Evolutionary conservation across 1,140 invertebrate genomes (phyloP), one percentile per base, ranked within the genome.

Genomic region (Plodia interpunctella): DNA sequence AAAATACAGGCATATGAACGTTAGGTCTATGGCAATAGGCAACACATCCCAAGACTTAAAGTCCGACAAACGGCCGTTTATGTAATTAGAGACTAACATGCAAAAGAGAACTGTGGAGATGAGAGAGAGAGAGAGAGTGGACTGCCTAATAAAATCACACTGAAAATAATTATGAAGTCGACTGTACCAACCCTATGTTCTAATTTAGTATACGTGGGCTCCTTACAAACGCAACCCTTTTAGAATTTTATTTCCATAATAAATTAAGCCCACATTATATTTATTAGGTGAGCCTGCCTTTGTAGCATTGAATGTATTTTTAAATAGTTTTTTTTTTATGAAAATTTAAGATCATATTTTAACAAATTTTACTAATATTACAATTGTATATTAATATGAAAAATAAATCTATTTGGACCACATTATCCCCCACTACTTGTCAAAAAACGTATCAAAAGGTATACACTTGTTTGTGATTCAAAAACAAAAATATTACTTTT

Each of bases 401-500:
- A n/a, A n/a, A n/a, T n/a, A n/a, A n/a, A n/a, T n/a, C n/a, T n/a
- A n/a, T n/a, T n/a, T n/a, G n/a, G n/a, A n/a, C n/a, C n/a, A n/a
- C n/a, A n/a, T n/a, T n/a, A n/a, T n/a, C n/a, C n/a, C n/a, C n/a
- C n/a, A n/a, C n/a, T n/a, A n/a, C n/a, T n/a, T n/a, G n/a, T n/a
- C n/a, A n/a, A n/a, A n/a, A n/a, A n/a, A n/a, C n/a, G n/a, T n/a
- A n/a, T n/a, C n/a, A n/a, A n/a, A n/a, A n/a, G n/a, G n/a, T n/a
- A n/a, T n/a, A n/a, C n/a, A n/a, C n/a, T n/a, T n/a, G 21, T 25
- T 25, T 44, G 15, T 15, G 2, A 44, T 44, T 2, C 15, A 44
- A 44, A n/a, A n/a, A 44, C 13, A 44, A 17, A 44, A 44, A 44
- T 44, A 15, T 49, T 54, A 59, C 57, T 57, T 61, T 59, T 57